Percentiles rank a stretch among this genome's conserved stretches.
These are phyloP conservation scores for Terebella lapidaria DNA, from an alignment of 2,888 invertebrate genomes.

Conservation along the genomic window DNA sequence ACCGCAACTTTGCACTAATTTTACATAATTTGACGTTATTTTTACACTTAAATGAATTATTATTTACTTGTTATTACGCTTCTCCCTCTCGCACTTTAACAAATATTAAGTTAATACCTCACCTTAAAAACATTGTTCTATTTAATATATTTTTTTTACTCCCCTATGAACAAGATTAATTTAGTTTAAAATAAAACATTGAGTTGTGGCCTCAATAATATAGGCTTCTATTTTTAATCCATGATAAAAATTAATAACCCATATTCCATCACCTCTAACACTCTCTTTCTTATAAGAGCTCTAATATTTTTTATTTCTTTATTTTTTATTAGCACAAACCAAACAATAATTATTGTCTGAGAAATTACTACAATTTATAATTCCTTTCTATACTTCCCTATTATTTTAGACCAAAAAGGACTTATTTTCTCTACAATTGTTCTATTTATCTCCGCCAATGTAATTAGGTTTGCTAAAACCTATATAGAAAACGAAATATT, in stretches of 20 bases:
- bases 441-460: slow-evolving; percentile 62
- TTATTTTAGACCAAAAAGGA: slow-evolving; percentile 19
- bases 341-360: slow-evolving; percentile 12
- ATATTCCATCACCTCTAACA: slow-evolving; percentile 3
- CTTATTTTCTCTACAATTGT: slow-evolving; percentile 31
- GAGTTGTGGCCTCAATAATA: slow-evolving; percentile 22
- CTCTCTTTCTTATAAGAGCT: not conserved
- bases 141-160: not conserved
- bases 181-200: slow-evolving; percentile 11
- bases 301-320: slow-evolving; percentile 1
- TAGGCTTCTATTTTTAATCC: slow-evolving; percentile 2
- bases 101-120: too few species aligned
- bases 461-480: slow-evolving; percentile 63
- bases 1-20: too few species aligned
- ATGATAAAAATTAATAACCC: not conserved
- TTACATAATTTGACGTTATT: too few species aligned
- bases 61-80: too few species aligned
- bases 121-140: too few species aligned
- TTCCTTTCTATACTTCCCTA: slow-evolving; percentile 6
- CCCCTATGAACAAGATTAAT: not conserved
- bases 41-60: too few species aligned
- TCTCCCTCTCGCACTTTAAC: too few species aligned
- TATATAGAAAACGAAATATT: slow-evolving; percentile 63
- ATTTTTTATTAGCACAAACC: too few species aligned
- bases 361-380: slow-evolving; percentile 3